Percentiles rank a stretch among this genome's conserved stretches.
Conservation (phyloP, 1,140 invertebrate species). For the Drosophila fuyamai region DNA sequence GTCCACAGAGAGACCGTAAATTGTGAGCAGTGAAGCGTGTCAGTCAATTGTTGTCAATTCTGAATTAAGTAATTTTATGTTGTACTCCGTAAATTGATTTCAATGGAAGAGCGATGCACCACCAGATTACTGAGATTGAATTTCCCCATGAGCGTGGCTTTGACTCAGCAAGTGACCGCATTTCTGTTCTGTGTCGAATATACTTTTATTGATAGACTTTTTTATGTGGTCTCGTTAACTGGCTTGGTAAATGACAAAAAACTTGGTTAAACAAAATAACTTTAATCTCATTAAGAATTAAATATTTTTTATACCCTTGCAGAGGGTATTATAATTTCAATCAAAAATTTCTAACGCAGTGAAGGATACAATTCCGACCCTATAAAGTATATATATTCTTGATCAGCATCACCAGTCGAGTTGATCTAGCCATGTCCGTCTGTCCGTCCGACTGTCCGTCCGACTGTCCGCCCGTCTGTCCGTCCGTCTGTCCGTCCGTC, state of each 20-base stretch:
- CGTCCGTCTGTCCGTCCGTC: no score
- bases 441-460: no score
- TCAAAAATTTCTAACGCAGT: no score
- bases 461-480: no score
- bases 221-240: neutral
- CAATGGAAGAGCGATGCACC: conserved; percentile 31
- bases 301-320: no score
- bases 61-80: conserved; percentile 28
- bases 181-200: conserved; percentile 2
- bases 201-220: conserved; percentile 7
- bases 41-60: conserved; percentile 42
- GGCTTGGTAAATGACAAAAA: neutral
- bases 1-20: conserved; percentile 11
- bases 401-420: no score
- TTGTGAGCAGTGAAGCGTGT: conserved; percentile 23
- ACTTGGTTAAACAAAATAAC: no score
- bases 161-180: conserved; percentile 5
- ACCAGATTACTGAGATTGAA: conserved; percentile 36
- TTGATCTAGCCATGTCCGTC: no score
- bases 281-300: no score
- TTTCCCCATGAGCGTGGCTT: conserved; percentile 10
- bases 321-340: no score
- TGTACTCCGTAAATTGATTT: conserved; percentile 32
- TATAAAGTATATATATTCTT: no score
- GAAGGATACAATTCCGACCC: no score